phyloP scores from a whole-genome alignment of 1,140 invertebrate species.

The Euwallacea similis region DNA sequence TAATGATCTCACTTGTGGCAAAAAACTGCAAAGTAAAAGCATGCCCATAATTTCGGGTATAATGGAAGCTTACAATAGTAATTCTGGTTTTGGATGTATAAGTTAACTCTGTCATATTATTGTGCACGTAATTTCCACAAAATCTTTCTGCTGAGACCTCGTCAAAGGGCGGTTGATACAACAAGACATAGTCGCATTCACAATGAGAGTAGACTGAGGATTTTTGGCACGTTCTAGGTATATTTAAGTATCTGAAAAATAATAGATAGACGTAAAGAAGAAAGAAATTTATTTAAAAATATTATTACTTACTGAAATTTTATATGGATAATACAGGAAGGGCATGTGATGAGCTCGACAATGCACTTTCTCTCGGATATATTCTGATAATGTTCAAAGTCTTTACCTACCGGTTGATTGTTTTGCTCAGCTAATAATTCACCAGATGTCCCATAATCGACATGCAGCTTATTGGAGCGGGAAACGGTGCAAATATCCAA shows the following conservation, averaged over 20 bases:
- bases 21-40: constrained; percentile 69
- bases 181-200: constrained; percentile 69
- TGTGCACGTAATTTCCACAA: constrained; percentile 60
- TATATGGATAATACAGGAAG: constrained; percentile 68
- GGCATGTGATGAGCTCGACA: constrained; percentile 70
- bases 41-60: constrained; percentile 63
- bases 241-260: constrained; percentile 51
- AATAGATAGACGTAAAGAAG: constrained; percentile 2
- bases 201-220: constrained; percentile 49
- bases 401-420: constrained; percentile 48
- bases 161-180: constrained; percentile 70
- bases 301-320: constrained; percentile 56
- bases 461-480: constrained; percentile 62
- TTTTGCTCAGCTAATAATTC: constrained; percentile 42
- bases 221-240: constrained; percentile 53
- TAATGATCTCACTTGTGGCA: constrained; percentile 63
- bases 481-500: constrained; percentile 63
- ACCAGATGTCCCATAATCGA: constrained; percentile 64
- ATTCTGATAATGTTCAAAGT: too few relatives aligned
- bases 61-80: constrained; percentile 65
- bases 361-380: constrained; percentile 57
- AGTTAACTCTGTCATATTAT: constrained; percentile 48
- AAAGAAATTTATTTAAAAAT: background rate
- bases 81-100: constrained; percentile 67
- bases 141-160: constrained; percentile 64